Conservation (phyloP, 2,888 invertebrate genomes). For the Leucophenga maculata region DNA sequence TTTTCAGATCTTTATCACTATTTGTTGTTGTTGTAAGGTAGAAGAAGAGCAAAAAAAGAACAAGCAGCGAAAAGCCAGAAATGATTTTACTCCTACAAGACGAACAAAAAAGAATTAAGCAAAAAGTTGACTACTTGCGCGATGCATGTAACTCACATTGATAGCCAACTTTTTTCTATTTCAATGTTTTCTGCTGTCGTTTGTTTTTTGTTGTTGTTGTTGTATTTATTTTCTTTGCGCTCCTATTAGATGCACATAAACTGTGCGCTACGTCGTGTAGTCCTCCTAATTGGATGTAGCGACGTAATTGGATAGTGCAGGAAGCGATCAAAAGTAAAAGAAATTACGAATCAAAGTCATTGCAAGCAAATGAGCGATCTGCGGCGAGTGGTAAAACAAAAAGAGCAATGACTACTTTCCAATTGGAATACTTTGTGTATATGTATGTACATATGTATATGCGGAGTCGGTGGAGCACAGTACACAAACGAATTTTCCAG, state of each 20-base stretch:
- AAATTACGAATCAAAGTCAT: constrained; percentile 24
- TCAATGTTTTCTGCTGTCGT: neutral
- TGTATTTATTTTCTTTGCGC: neutral
- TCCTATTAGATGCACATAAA: neutral
- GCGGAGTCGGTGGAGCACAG: constrained; percentile 27
- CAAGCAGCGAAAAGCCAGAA: neutral
- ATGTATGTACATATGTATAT: too few species aligned
- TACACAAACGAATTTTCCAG: constrained; percentile 57
- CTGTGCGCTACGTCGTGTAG: neutral
- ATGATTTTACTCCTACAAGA: neutral
- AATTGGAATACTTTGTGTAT: neutral
- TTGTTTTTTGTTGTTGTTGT: too few species aligned
- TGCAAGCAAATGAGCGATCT: constrained; percentile 15
- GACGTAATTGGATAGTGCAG: constrained; percentile 20
- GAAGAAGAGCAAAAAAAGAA: constrained; percentile 42
- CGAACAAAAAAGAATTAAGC: constrained; percentile 11
- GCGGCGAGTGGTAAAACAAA: constrained; percentile 6
- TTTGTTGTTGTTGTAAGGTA: constrained; percentile 4
- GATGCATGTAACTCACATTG: constrained; percentile 20
- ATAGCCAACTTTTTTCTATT: constrained; percentile 15
- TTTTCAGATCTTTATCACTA: constrained; percentile 60
- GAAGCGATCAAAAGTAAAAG: constrained; percentile 19
- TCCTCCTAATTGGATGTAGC: constrained; percentile 19
- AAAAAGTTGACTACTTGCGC: neutral
- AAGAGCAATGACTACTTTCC: constrained; percentile 2